Conservation (phyloP, 2,797 vertebrate genomes). For the Chlorospingus flavigularis region DNA sequence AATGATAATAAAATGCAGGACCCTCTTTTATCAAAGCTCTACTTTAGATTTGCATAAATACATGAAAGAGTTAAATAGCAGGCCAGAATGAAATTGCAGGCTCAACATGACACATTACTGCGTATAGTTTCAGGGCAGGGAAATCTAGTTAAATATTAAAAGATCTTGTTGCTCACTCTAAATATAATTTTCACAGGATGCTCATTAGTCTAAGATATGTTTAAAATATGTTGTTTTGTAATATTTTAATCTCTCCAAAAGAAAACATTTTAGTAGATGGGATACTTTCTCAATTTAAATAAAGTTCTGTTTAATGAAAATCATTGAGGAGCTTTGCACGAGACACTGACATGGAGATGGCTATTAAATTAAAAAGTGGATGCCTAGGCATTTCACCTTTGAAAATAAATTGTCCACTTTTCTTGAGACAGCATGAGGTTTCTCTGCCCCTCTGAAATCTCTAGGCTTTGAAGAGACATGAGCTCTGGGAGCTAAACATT, state of each 20-base stretch:
- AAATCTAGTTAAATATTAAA: neutral
- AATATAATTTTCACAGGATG: neutral
- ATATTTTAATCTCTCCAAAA: neutral
- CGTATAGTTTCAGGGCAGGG: neutral
- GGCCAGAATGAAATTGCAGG: neutral
- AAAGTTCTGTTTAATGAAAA: neutral
- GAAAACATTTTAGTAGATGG: neutral
- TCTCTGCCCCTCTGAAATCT: neutral
- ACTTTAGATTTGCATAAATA: neutral
- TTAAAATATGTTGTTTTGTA: neutral
- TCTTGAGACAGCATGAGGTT: neutral
- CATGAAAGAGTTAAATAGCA: neutral
- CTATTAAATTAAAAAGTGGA: neutral
- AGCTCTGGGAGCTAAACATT: neutral
- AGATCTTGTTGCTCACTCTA: neutral
- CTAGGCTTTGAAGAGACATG: neutral
- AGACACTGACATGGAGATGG: neutral
- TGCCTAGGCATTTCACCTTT: neutral
- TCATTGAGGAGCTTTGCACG: neutral
- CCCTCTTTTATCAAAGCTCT: neutral
- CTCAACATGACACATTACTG: neutral
- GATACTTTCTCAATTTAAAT: neutral
- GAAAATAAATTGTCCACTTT: neutral
- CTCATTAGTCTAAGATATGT: neutral
- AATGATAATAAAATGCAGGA: neutral